Evolutionary conservation across 2,888 invertebrate genomes (phyloP).

Genomic region (Acronicta leporina): DNA sequence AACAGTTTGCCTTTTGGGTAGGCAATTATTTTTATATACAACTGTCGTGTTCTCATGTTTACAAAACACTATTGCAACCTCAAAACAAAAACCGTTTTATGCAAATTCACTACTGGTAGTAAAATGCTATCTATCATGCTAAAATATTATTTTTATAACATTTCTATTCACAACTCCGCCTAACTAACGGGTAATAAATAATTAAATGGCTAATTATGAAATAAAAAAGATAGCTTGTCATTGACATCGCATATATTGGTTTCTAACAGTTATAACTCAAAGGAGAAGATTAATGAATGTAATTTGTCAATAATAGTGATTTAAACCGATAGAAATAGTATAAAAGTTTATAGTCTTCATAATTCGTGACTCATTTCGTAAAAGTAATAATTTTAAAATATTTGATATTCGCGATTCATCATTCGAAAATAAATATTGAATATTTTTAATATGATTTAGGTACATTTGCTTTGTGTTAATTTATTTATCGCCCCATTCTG

Average conservation of each 20-base stretch:
- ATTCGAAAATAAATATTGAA: too few species aligned
- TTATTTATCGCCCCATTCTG: conserved; percentile 2
- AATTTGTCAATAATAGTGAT: neutral
- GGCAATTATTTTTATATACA: too few species aligned
- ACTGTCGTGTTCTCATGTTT: too few species aligned
- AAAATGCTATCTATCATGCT: too few species aligned
- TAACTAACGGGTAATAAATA: neutral
- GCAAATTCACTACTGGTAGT: too few species aligned
- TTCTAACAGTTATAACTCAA: neutral
- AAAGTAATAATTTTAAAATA: neutral
- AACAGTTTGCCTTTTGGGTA: too few species aligned
- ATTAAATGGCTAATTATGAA: neutral
- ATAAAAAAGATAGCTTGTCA: neutral
- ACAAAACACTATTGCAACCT: too few species aligned
- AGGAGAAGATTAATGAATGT: too few species aligned
- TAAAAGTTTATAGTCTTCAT: too few species aligned
- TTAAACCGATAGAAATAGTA: neutral
- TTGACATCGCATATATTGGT: conserved; percentile 2
- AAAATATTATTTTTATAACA: too few species aligned
- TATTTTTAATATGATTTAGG: neutral
- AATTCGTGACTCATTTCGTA: neutral
- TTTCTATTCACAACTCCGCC: neutral
- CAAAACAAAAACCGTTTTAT: too few species aligned
- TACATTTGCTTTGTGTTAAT: conserved; percentile 8
- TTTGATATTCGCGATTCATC: neutral